Percentiles rank a stretch among this genome's conserved stretches.
These are phyloP conservation scores for Erpetoichthys calabaricus DNA, from an alignment of 2,797 vertebrate genomes.

Conservation along the genomic window DNA sequence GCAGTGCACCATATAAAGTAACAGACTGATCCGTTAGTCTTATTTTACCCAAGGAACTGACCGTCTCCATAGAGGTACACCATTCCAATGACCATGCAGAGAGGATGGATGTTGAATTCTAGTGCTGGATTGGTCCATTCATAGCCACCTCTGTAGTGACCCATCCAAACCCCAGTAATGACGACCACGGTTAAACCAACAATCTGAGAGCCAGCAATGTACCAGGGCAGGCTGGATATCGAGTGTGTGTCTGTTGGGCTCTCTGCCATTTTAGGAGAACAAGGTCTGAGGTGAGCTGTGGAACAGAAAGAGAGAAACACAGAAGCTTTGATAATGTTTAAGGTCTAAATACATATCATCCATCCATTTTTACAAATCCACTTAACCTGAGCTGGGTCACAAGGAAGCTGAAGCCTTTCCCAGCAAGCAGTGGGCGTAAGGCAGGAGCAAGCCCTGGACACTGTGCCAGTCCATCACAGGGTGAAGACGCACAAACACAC, in stretches of 20 bases:
- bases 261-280: constrained; percentile 35
- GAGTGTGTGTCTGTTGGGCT: neutral
- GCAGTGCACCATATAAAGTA: too few relatives aligned
- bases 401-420: too few relatives aligned
- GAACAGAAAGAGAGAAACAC: neutral
- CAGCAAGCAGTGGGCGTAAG: too few relatives aligned
- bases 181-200: constrained; percentile 56
- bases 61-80: constrained; percentile 73
- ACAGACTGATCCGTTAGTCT: too few relatives aligned
- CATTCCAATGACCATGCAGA: constrained; percentile 77
- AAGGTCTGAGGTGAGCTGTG: neutral
- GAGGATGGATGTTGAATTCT: constrained; percentile 69
- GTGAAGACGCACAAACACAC: too few relatives aligned
- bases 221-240: constrained; percentile 34
- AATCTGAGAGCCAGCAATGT: constrained; percentile 52
- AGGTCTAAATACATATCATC: too few relatives aligned
- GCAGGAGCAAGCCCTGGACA: too few relatives aligned
- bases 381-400: too few relatives aligned
- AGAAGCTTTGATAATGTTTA: too few relatives aligned
- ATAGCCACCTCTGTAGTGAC: constrained; percentile 59
- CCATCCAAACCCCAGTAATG: constrained; percentile 64
- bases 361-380: too few relatives aligned
- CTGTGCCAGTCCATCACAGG: too few relatives aligned
- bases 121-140: constrained; percentile 54
- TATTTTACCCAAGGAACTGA: constrained; percentile 28